These are phyloP conservation scores for Champsocephalus esox DNA, from an alignment of 2,797 vertebrate species.

Conservation along the genomic window DNA sequence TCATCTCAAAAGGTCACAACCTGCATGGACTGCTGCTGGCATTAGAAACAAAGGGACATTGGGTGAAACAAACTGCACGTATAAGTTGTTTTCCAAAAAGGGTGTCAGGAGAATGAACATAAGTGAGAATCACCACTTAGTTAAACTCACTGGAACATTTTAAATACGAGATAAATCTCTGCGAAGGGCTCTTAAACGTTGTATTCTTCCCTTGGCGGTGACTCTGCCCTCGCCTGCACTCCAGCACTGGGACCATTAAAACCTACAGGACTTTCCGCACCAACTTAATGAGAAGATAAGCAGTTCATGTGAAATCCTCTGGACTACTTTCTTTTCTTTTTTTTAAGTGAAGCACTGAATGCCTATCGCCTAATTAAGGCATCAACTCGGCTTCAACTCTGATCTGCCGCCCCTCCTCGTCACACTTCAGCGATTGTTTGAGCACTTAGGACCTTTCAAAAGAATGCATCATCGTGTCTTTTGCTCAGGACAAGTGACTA, in stretches of 20 bases:
- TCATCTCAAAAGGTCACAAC: conserved; percentile 10
- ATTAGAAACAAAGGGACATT: background rate
- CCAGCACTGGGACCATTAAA: conserved; percentile 67
- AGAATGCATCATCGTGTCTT: no score
- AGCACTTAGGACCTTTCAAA: no score
- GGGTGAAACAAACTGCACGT: background rate
- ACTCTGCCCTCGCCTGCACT: conserved; percentile 57
- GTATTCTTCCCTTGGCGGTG: conserved; percentile 45
- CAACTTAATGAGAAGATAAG: conserved; percentile 80
- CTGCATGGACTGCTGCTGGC: background rate
- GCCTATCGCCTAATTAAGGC: conserved; percentile 76
- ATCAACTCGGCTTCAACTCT: conserved; percentile 36
- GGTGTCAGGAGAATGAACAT: conserved; percentile 2
- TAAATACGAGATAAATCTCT: conserved; percentile 64
- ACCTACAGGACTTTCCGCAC: conserved; percentile 67
- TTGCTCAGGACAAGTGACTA: no score
- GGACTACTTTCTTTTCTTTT: conserved; percentile 9
- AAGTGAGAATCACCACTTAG: conserved; percentile 1
- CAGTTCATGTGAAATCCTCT: conserved; percentile 69
- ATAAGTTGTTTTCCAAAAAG: conserved; percentile 13
- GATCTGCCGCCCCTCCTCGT: conserved; percentile 47
- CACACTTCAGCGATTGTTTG: conserved; percentile 43
- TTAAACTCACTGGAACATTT: conserved; percentile 53
- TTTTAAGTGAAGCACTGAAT: conserved; percentile 52
- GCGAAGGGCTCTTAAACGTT: conserved; percentile 69